These are phyloP conservation scores for Mastigias papua DNA, from an alignment of 30 jellyfish, hydroid and myxozoan species.

Conservation along the genomic window DNA sequence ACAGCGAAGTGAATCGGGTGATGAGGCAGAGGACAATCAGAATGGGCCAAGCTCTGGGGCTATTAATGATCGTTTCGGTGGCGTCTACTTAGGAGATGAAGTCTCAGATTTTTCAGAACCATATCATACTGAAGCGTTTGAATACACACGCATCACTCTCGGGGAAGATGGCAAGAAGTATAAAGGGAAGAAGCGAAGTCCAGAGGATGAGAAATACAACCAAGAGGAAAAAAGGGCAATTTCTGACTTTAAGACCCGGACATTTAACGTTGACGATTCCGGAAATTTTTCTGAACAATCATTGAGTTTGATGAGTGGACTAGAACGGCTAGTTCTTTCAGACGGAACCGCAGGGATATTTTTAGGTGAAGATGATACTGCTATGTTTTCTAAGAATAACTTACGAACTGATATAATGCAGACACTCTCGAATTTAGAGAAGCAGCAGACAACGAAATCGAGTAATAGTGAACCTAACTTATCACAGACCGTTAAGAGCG, in stretches of 20 bases:
- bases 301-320: conserved; percentile 67
- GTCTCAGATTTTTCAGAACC: conserved; percentile 49
- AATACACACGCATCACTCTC: conserved; percentile 75
- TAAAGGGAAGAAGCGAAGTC: conserved; percentile 57
- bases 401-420: conserved; percentile 28
- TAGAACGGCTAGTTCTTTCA: conserved; percentile 73
- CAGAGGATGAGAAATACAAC: conserved; percentile 64
- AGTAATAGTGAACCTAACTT: conserved; percentile 73
- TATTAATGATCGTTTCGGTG: conserved; percentile 79
- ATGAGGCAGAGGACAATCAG: conserved; percentile 74
- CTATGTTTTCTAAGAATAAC: conserved; percentile 24
- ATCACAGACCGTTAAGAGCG: conserved; percentile 22
- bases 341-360: conserved; percentile 51
- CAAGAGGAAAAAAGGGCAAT: conserved; percentile 46
- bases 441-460: conserved; percentile 23
- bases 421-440: conserved; percentile 65
- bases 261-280: conserved; percentile 70
- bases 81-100: conserved; percentile 89
- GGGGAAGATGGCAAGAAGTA: conserved; percentile 74
- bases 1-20: conserved; percentile 59
- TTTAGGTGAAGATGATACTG: conserved; percentile 47
- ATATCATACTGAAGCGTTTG: conserved; percentile 79
- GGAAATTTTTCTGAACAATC: conserved; percentile 76
- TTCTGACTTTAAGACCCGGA: conserved; percentile 61
- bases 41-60: conserved; percentile 52